phyloP scores from a whole-genome alignment of 2,888 invertebrate genomes.

The Rhodophaea formosa region DNA sequence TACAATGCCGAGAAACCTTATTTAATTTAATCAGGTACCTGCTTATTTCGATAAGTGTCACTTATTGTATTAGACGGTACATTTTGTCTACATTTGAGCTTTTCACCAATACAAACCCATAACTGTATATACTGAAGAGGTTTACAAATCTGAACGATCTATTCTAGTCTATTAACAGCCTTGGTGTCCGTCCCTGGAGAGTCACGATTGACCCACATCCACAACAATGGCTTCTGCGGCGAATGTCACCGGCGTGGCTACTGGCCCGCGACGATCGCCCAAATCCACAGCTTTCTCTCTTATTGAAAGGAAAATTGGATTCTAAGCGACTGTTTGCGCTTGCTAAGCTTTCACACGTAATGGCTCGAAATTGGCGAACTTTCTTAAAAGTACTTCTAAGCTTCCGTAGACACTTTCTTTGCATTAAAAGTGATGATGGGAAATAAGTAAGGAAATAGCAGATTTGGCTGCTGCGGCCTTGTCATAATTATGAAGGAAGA shows the following conservation, averaged over 20 bases:
- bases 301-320: conserved; percentile 8
- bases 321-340: neutral
- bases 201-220: conserved; percentile 5
- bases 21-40: too few relatives aligned
- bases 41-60: too few relatives aligned
- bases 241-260: neutral
- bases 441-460: too few relatives aligned
- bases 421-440: neutral
- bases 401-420: neutral
- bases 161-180: neutral
- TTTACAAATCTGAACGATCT: neutral
- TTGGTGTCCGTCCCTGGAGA: neutral
- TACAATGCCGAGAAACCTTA: too few relatives aligned
- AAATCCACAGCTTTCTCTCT: neutral
- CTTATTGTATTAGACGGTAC: too few relatives aligned
- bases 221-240: neutral
- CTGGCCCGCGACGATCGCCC: neutral
- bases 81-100: too few relatives aligned
- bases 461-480: too few relatives aligned
- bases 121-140: too few relatives aligned
- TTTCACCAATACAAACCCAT: too few relatives aligned
- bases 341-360: neutral
- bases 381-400: neutral
- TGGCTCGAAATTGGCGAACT: neutral
- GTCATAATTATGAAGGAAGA: too few relatives aligned